These are phyloP conservation scores for Poecilia wingei DNA, from an alignment of 2,797 vertebrate species.

Conservation along the genomic window DNA sequence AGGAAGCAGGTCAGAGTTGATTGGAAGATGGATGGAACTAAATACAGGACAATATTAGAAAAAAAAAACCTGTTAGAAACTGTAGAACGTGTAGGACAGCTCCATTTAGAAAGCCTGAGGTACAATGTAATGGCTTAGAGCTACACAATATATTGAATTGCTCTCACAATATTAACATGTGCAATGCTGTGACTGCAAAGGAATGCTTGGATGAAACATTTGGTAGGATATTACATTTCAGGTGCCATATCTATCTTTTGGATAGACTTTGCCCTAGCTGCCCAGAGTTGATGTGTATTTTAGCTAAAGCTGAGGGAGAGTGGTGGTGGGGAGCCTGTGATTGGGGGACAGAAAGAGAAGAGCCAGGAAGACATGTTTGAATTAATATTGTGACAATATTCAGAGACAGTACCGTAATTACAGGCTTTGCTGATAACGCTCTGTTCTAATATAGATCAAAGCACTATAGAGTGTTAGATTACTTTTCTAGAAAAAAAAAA, in stretches of 20 bases:
- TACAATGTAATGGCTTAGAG: background rate
- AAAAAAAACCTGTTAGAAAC: background rate
- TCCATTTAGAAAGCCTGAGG: background rate
- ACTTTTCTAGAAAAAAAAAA: background rate
- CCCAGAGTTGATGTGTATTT: background rate
- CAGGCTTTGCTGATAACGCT: background rate
- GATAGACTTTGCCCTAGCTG: background rate
- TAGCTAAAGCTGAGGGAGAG: background rate
- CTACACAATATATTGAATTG: background rate
- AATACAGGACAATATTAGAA: background rate
- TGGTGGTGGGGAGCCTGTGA: background rate
- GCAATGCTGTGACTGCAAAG: background rate
- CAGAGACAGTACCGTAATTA: background rate
- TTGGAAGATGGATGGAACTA: background rate
- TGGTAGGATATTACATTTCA: slow-evolving; percentile 2
- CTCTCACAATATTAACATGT: background rate
- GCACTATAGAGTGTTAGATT: background rate
- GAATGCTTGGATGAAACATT: background rate
- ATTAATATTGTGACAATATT: background rate
- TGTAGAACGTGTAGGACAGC: background rate
- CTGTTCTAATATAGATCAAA: background rate
- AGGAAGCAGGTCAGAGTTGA: background rate
- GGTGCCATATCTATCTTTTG: slow-evolving; percentile 3
- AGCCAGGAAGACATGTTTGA: background rate
- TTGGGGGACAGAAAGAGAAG: background rate